phyloP scores from a whole-genome alignment of 2,888 invertebrate genomes.

The Aphodius granarius region DNA sequence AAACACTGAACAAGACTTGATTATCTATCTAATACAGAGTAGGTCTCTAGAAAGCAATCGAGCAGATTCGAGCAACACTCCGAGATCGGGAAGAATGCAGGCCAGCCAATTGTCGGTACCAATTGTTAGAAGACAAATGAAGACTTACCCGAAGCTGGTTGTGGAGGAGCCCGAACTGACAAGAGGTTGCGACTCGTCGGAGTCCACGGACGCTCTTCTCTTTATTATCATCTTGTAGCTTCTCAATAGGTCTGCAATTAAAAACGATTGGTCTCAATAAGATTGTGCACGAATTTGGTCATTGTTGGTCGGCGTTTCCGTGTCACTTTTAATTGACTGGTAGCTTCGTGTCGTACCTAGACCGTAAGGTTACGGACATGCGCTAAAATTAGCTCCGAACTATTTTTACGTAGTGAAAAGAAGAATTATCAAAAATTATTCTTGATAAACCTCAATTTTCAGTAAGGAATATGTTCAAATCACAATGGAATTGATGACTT shows the following conservation, averaged over 20 bases:
- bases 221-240: slow-evolving; percentile 43
- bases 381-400: neutral
- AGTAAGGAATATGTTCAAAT: too few relatives aligned
- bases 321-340: neutral
- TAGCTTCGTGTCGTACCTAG: neutral
- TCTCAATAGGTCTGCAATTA: slow-evolving; percentile 45
- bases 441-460: too few relatives aligned
- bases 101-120: too few relatives aligned
- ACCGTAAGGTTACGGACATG: neutral
- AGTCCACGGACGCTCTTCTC: slow-evolving; percentile 43
- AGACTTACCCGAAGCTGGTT: slow-evolving; percentile 51
- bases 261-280: slow-evolving; percentile 5
- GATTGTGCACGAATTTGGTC: neutral
- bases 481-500: too few relatives aligned
- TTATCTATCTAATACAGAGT: too few relatives aligned
- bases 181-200: slow-evolving; percentile 53
- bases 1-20: too few relatives aligned
- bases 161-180: slow-evolving; percentile 49
- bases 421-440: too few relatives aligned
- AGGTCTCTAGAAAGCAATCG: too few relatives aligned
- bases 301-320: neutral
- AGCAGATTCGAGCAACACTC: neutral
- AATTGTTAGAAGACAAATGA: neutral
- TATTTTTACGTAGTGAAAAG: neutral
- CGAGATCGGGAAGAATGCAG: too few relatives aligned